Conservation (phyloP, 2,888 invertebrate species). For the Protonemura montana region DNA sequence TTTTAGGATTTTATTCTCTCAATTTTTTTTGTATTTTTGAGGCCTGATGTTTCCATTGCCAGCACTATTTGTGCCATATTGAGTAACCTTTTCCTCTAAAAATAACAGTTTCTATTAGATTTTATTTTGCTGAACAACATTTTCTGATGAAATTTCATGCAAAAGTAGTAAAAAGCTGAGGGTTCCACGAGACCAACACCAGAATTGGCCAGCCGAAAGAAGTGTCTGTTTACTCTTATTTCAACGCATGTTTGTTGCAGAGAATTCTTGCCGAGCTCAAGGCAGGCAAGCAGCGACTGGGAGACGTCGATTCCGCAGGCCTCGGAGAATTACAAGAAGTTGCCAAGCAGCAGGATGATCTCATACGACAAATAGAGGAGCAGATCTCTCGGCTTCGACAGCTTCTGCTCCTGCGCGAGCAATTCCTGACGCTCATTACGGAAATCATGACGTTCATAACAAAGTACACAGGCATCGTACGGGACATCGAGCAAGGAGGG, state of each 20-base stretch:
- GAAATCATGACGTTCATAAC: constrained; percentile 88
- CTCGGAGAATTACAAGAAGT: constrained; percentile 81
- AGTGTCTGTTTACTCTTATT: too few species aligned
- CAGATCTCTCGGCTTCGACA: constrained; percentile 83
- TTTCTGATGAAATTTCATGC: too few species aligned
- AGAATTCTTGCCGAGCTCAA: constrained; percentile 79
- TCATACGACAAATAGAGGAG: constrained; percentile 84
- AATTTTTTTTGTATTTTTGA: constrained; percentile 20
- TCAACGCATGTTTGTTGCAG: constrained; percentile 50
- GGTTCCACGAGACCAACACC: too few species aligned
- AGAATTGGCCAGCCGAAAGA: too few species aligned
- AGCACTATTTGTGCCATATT: neutral
- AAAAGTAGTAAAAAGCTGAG: too few species aligned
- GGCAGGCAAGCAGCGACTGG: constrained; percentile 75
- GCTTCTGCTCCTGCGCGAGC: constrained; percentile 81
- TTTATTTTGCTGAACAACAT: too few species aligned
- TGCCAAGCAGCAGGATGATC: constrained; percentile 82
- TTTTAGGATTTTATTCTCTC: too few species aligned
- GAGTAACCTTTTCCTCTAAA: too few species aligned
- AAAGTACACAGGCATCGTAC: constrained; percentile 84
- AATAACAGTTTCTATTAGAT: too few species aligned
- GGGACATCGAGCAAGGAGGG: constrained; percentile 85
- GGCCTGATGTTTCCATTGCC: neutral
- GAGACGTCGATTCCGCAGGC: constrained; percentile 78
- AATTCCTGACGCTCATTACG: constrained; percentile 84